phyloP scores from a whole-genome alignment of 2,888 invertebrate genomes.

The Agrotis segetum region DNA sequence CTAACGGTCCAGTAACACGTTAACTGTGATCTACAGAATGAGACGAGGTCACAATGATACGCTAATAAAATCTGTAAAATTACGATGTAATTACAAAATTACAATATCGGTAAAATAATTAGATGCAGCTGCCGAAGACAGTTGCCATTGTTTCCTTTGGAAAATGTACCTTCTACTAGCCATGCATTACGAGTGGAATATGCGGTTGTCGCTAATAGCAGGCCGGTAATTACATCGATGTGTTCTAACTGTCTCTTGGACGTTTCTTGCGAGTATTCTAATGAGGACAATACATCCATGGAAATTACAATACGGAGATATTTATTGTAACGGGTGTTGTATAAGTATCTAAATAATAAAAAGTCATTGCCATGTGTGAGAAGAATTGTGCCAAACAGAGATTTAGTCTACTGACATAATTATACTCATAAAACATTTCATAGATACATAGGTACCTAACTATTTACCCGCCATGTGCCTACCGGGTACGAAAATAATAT shows the following conservation, averaged over 20 bases:
- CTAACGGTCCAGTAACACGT: slow-evolving; percentile 69
- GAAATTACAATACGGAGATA: slow-evolving; percentile 44
- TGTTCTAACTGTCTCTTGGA: slow-evolving; percentile 55
- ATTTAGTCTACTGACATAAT: background rate
- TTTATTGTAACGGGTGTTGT: slow-evolving; percentile 51
- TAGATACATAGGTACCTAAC: too few species aligned
- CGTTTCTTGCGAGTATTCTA: slow-evolving; percentile 45
- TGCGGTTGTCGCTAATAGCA: slow-evolving; percentile 53
- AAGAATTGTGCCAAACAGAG: background rate
- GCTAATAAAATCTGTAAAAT: slow-evolving; percentile 73
- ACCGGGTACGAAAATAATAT: slow-evolving; percentile 36
- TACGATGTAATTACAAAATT: slow-evolving; percentile 76
- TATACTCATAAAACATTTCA: slow-evolving; percentile 5
- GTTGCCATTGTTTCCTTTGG: slow-evolving; percentile 44
- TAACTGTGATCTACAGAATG: slow-evolving; percentile 66
- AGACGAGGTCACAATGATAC: slow-evolving; percentile 74
- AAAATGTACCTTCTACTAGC: slow-evolving; percentile 10
- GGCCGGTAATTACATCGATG: slow-evolving; percentile 57
- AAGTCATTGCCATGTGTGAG: slow-evolving; percentile 6
- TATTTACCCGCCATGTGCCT: slow-evolving; percentile 20
- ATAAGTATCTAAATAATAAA: slow-evolving; percentile 13
- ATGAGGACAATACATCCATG: slow-evolving; percentile 37
- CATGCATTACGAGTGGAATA: slow-evolving; percentile 23
- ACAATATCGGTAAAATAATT: slow-evolving; percentile 75
- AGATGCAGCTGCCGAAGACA: slow-evolving; percentile 52